Evolutionary conservation across 2,797 vertebrate species (phyloP).

Genomic region (Melanotaenia pygmaea): DNA sequence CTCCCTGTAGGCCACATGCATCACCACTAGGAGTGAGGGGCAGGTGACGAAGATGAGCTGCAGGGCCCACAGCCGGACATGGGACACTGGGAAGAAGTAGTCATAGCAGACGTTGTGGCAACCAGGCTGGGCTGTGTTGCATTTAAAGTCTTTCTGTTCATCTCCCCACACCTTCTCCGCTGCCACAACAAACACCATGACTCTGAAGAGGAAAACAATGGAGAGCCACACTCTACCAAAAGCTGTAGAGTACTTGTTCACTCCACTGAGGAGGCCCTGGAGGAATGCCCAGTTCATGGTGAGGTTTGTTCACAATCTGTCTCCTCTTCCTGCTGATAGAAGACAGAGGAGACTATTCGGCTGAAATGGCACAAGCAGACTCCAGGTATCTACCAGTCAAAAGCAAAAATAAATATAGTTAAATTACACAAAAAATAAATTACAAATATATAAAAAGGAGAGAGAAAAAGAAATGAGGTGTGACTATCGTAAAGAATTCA

Average conservation of each 20-base stretch:
- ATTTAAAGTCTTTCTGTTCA: conserved; percentile 94
- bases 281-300: conserved; percentile 95
- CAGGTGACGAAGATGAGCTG: conserved; percentile 99
- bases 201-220: conserved; percentile 93
- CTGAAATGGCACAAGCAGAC: conserved; percentile 27
- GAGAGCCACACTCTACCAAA: conserved; percentile 97
- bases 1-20: conserved; percentile 94
- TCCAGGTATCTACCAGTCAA: neutral
- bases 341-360: conserved; percentile 42
- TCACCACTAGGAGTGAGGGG: conserved; percentile 93
- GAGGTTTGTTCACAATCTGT: conserved; percentile 46
- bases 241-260: conserved; percentile 95
- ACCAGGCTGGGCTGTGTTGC: conserved; percentile 94
- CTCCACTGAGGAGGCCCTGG: conserved; percentile 90
- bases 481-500: neutral
- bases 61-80: conserved; percentile 95
- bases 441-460: no score
- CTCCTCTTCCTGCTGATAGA: conserved; percentile 57
- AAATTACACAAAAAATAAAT: neutral
- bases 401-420: neutral
- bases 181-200: conserved; percentile 94
- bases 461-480: neutral
- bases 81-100: conserved; percentile 93
- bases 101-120: conserved; percentile 96
- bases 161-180: conserved; percentile 95